Conservation (phyloP, 1,140 invertebrate genomes). For the Phocides pigmalion region DNA sequence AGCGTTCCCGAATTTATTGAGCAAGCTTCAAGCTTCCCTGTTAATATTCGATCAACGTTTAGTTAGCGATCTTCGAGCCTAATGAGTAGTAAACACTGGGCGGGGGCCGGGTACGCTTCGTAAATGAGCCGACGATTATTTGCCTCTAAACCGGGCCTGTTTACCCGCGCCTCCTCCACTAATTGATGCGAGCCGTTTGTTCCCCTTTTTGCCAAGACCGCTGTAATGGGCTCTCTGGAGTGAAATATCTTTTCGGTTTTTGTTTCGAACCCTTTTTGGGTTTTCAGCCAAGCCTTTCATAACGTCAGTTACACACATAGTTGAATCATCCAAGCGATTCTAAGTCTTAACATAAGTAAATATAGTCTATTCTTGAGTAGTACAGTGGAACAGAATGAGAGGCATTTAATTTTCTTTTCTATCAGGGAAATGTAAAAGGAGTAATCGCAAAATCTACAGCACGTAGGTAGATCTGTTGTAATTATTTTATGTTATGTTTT, state of each 20-base stretch:
- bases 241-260: constrained; percentile 71
- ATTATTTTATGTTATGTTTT: not conserved
- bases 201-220: constrained; percentile 68
- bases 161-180: constrained; percentile 62
- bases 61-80: constrained; percentile 55
- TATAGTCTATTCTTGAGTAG: constrained; percentile 11
- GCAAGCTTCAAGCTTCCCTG: constrained; percentile 13
- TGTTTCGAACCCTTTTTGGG: constrained; percentile 50
- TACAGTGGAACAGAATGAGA: not conserved
- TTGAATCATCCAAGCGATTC: constrained; percentile 5
- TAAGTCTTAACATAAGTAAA: not conserved
- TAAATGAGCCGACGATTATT: constrained; percentile 72
- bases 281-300: constrained; percentile 36
- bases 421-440: constrained; percentile 29
- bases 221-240: constrained; percentile 69
- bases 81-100: constrained; percentile 75
- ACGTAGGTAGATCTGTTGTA: constrained; percentile 7
- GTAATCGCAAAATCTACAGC: constrained; percentile 22
- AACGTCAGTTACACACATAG: constrained; percentile 30
- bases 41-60: constrained; percentile 34
- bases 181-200: constrained; percentile 68
- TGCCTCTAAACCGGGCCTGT: constrained; percentile 61
- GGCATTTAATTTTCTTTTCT: constrained; percentile 38
- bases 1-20: constrained; percentile 1
- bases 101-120: constrained; percentile 42